Conservation (phyloP, 1,140 invertebrate species). For the Battus philenor region DNA sequence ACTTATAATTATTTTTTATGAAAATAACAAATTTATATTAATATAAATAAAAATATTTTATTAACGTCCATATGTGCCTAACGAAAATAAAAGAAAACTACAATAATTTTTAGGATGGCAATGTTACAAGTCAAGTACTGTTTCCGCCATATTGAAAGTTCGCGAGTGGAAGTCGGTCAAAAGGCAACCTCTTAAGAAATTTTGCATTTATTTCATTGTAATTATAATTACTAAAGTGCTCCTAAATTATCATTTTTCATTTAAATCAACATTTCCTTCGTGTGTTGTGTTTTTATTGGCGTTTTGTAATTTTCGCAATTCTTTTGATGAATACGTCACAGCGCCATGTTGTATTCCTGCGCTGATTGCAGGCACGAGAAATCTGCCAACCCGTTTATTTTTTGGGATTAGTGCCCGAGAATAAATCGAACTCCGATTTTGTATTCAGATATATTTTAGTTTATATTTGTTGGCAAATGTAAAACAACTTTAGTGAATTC, state of each 20-base stretch:
- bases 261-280: slow-evolving; percentile 33
- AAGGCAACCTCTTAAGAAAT: slow-evolving; percentile 53
- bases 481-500: slow-evolving; percentile 66
- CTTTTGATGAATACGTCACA: slow-evolving; percentile 73
- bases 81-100: neutral
- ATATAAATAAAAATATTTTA: too few species aligned
- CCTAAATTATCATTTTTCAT: slow-evolving; percentile 37
- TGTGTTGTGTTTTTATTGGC: slow-evolving; percentile 26
- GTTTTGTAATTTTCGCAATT: slow-evolving; percentile 59
- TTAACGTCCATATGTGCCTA: too few species aligned
- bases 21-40: neutral
- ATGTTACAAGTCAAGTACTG: slow-evolving; percentile 51
- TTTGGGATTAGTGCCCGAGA: slow-evolving; percentile 71
- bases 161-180: slow-evolving; percentile 65
- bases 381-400: slow-evolving; percentile 76
- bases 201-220: slow-evolving; percentile 34
- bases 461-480: slow-evolving; percentile 75
- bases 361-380: slow-evolving; percentile 75
- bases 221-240: slow-evolving; percentile 34
- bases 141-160: slow-evolving; percentile 72
- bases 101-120: slow-evolving; percentile 27
- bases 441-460: slow-evolving; percentile 75
- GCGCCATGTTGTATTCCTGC: slow-evolving; percentile 77
- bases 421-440: slow-evolving; percentile 75
- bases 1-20: neutral